Percentiles rank a stretch among this genome's conserved stretches.
Evolutionary conservation across 2,113 vertebrate genomes (phyloP).

Genomic region (Odocoileus hemionus): DNA sequence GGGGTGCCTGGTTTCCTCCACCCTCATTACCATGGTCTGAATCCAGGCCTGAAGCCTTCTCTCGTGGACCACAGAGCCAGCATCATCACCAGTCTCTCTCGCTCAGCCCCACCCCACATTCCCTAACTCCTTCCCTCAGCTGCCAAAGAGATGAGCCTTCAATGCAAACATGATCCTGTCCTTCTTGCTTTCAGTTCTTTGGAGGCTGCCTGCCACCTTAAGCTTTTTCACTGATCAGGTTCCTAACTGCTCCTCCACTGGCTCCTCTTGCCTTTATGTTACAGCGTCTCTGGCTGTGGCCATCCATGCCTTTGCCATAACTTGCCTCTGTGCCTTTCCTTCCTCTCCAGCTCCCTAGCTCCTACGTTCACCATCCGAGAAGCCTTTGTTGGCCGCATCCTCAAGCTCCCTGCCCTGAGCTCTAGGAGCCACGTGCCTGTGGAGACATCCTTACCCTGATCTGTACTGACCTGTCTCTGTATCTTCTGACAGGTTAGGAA

Average conservation of each 20-base stretch:
- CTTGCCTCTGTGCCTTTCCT: not conserved
- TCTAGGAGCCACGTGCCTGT: not conserved
- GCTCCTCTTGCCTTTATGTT: not conserved
- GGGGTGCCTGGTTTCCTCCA: not conserved
- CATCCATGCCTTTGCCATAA: fast-evolving
- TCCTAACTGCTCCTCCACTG: not conserved
- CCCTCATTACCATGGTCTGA: not conserved
- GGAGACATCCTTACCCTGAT: not conserved
- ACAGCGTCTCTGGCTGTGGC: not conserved
- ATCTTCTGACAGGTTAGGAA: not conserved
- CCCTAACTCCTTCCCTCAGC: not conserved
- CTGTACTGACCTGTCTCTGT: not conserved
- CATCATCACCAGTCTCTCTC: not conserved
- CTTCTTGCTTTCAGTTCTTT: not conserved
- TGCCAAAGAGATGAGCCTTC: not conserved
- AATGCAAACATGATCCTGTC: no score
- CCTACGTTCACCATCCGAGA: not conserved
- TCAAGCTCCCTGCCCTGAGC: not conserved
- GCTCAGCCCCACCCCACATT: not conserved
- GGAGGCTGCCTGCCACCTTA: not conserved
- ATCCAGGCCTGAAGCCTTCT: not conserved
- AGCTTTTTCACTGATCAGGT: not conserved
- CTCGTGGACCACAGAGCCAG: not conserved
- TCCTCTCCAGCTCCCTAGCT: not conserved
- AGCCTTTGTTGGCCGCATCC: not conserved